phyloP scores from a whole-genome alignment of 2,797 vertebrate genomes.

The Malurus splendens region DNA sequence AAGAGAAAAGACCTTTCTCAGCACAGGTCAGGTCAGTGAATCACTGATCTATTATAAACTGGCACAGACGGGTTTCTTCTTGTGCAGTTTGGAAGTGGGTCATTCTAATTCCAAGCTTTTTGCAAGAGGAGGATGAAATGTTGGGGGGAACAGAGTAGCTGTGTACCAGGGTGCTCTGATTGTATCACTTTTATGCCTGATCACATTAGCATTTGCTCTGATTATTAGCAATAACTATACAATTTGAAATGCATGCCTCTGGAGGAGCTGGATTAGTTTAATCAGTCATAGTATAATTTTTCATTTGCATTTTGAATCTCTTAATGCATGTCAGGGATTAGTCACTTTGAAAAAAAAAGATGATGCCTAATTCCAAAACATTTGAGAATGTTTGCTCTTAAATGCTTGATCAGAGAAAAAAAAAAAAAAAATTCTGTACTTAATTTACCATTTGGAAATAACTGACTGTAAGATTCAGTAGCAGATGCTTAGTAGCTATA shows the following conservation, averaged over 20 bases:
- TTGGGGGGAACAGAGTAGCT: not conserved
- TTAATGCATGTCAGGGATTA: not conserved
- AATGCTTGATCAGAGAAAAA: not conserved
- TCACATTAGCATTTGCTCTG: slow-evolving; percentile 38
- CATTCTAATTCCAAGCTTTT: not conserved
- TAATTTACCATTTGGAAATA: not conserved
- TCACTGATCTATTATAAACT: not conserved
- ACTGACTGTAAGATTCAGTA: not conserved
- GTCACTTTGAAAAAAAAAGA: not conserved
- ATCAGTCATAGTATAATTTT: slow-evolving; percentile 24
- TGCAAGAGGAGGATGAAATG: not conserved
- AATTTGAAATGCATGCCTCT: slow-evolving; percentile 9
- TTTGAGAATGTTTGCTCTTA: not conserved
- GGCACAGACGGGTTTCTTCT: not conserved
- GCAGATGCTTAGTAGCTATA: not conserved
- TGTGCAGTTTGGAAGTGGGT: not conserved
- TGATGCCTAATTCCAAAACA: not conserved
- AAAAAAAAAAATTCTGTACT: not conserved
- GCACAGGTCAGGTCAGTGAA: not conserved
- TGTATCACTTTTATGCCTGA: not conserved
- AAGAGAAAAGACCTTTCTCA: not conserved
- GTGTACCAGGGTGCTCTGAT: not conserved
- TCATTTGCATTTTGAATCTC: slow-evolving; percentile 22
- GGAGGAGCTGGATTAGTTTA: slow-evolving; percentile 2
- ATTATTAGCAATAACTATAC: not conserved